Percentiles rank a stretch among this genome's conserved stretches.
Conservation (phyloP, 2,113 vertebrate species). For the Catharus bicknelli region DNA sequence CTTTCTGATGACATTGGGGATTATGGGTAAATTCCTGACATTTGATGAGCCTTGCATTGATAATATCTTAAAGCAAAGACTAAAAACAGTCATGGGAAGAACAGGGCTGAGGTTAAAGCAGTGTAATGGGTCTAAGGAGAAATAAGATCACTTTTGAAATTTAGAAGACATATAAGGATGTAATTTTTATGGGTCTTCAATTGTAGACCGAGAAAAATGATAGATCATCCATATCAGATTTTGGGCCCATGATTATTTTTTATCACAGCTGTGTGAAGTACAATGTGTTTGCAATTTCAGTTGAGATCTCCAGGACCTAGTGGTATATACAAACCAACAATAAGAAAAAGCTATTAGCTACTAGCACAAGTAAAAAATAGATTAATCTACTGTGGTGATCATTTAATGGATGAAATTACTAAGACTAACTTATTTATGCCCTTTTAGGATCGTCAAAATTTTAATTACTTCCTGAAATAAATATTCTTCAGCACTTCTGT, state of each 20-base stretch:
- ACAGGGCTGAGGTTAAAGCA: neutral
- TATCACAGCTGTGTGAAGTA: neutral
- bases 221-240: neutral
- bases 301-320: neutral
- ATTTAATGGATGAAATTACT: neutral
- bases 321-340: neutral
- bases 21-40: neutral
- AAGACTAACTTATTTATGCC: neutral
- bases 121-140: neutral
- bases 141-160: neutral
- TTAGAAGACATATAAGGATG: neutral
- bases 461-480: neutral
- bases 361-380: neutral
- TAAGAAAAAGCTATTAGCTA: neutral
- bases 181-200: neutral
- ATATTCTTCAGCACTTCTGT: neutral
- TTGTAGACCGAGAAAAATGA: neutral
- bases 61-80: neutral
- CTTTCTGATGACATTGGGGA: neutral
- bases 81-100: neutral
- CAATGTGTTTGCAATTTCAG: neutral
- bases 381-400: rapidly evolving
- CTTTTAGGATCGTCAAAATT: neutral
- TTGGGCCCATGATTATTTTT: neutral
- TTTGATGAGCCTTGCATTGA: neutral